phyloP scores from a whole-genome alignment of 1,140 invertebrate genomes.

The Idris sp. region DNA sequence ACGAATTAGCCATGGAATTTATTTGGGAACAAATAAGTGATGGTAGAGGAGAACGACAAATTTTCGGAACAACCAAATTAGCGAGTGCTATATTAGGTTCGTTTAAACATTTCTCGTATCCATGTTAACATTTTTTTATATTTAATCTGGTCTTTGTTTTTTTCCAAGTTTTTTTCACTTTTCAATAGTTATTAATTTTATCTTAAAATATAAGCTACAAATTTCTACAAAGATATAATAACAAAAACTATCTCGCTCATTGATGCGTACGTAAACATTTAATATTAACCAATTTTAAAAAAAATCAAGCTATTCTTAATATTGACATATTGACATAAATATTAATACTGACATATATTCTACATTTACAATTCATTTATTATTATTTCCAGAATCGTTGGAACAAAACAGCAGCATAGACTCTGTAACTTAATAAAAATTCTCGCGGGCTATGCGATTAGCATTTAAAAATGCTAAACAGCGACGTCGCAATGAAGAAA shows the following conservation, averaged over 20 bases:
- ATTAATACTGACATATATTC: neutral
- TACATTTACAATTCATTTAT: neutral
- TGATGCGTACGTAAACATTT: no score
- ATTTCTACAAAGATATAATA: no score
- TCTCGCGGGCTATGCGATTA: slow-evolving; percentile 17
- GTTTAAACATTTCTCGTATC: neutral
- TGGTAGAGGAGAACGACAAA: neutral
- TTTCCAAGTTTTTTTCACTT: no score
- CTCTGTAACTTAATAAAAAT: slow-evolving; percentile 8
- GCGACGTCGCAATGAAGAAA: slow-evolving; percentile 18
- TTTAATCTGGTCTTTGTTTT: no score
- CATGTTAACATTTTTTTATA: neutral
- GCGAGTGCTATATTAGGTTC: neutral
- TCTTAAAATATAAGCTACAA: no score
- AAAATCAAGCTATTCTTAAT: neutral
- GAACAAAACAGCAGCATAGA: slow-evolving; percentile 6
- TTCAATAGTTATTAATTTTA: no score
- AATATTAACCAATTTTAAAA: no score
- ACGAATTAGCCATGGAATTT: neutral
- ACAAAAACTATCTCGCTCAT: no score
- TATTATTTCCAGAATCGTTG: slow-evolving; percentile 21
- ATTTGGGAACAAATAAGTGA: slow-evolving; percentile 1
- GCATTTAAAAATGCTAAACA: slow-evolving; percentile 39
- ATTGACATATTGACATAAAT: neutral
- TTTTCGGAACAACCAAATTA: neutral